phyloP scores from a whole-genome alignment of 2,888 invertebrate genomes.

The Eristalis pertinax region DNA sequence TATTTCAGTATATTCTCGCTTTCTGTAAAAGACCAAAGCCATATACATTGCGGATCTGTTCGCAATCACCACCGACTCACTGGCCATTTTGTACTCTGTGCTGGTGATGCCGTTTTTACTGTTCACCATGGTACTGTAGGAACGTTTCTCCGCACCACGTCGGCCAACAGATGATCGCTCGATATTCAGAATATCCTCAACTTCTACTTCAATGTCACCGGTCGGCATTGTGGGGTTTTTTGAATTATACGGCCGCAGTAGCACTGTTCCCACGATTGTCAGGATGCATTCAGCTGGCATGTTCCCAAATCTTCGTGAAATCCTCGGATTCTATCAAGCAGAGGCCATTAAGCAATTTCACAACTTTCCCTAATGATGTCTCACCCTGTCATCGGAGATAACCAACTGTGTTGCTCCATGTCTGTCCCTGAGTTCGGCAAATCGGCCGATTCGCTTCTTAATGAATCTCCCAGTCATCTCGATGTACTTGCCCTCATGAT shows the following conservation, averaged over 20 bases:
- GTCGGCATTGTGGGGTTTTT: conserved; percentile 81
- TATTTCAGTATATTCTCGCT: conserved; percentile 80
- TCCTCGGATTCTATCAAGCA: conserved; percentile 77
- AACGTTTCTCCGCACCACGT: conserved; percentile 78
- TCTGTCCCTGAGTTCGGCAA: conserved; percentile 85
- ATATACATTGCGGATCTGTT: too few relatives aligned
- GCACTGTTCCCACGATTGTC: conserved; percentile 80
- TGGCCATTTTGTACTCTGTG: conserved; percentile 81
- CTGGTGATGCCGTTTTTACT: conserved; percentile 79
- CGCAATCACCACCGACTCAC: conserved; percentile 74
- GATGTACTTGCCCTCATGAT: conserved; percentile 83
- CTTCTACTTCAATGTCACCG: conserved; percentile 81
- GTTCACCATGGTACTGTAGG: conserved; percentile 79
- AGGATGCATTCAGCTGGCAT: conserved; percentile 81
- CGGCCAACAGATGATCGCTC: conserved; percentile 75
- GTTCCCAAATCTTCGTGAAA: conserved; percentile 80
- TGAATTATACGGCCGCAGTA: conserved; percentile 78
- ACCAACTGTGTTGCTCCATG: conserved; percentile 85
- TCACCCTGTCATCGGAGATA: conserved; percentile 78
- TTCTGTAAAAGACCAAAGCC: conserved; percentile 72
- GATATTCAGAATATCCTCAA: conserved; percentile 79
- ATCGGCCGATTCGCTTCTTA: conserved; percentile 83
- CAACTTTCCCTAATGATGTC: neutral
- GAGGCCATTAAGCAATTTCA: conserved; percentile 15
- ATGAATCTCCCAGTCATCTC: conserved; percentile 85